Evolutionary conservation across 1,140 invertebrate species (phyloP).

Genomic region (Radopholus similis): DNA sequence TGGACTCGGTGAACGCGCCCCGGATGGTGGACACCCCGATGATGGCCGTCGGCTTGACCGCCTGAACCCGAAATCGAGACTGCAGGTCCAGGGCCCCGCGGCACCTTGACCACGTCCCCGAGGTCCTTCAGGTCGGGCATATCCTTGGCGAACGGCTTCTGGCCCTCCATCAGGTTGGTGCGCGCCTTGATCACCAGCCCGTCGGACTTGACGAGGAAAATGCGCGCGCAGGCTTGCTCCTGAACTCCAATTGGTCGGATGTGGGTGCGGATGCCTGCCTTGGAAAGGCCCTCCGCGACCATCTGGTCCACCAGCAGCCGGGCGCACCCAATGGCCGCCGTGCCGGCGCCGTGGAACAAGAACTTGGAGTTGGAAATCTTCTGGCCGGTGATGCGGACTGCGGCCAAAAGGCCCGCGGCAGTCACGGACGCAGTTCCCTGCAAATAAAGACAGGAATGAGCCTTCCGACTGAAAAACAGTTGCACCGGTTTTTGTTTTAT

Average conservation of each 20-base stretch:
- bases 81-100: not conserved
- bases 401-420: slow-evolving; percentile 80
- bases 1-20: slow-evolving; percentile 79
- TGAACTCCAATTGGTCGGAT: too few species aligned
- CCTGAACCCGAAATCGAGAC: slow-evolving; percentile 5
- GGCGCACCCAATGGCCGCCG: slow-evolving; percentile 60
- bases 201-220: slow-evolving; percentile 68
- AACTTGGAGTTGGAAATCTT: slow-evolving; percentile 77
- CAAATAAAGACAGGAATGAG: not conserved
- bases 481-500: not conserved
- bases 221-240: slow-evolving; percentile 74
- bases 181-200: slow-evolving; percentile 60
- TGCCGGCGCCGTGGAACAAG: slow-evolving; percentile 85
- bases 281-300: slow-evolving; percentile 61
- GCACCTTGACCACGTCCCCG: slow-evolving; percentile 70
- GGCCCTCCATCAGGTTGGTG: slow-evolving; percentile 62
- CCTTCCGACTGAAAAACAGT: not conserved
- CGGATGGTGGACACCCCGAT: slow-evolving; percentile 77
- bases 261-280: too few species aligned
- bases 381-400: slow-evolving; percentile 74
- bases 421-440: slow-evolving; percentile 84
- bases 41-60: slow-evolving; percentile 75
- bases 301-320: slow-evolving; percentile 77
- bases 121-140: slow-evolving; percentile 73
- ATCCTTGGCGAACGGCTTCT: slow-evolving; percentile 81